Percentiles rank a stretch among this genome's conserved stretches.
phyloP scores from a whole-genome alignment of 2,113 vertebrate species.

The Neodontobutis hainanensis region DNA sequence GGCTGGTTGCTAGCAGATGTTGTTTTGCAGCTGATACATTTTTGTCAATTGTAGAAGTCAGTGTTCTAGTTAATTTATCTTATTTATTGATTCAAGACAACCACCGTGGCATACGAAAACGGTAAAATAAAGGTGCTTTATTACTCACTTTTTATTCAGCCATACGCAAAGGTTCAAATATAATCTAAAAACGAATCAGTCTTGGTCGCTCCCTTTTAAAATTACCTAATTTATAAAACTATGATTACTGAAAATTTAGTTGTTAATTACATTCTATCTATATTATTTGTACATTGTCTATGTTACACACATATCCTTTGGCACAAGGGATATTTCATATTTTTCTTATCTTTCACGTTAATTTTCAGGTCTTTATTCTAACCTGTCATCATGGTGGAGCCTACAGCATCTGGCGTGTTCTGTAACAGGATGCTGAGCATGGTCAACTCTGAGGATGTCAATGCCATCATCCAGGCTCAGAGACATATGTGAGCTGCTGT shows the following conservation, averaged over 20 bases:
- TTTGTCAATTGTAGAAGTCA: neutral
- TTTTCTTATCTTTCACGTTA: neutral
- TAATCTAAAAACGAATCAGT: too few relatives aligned
- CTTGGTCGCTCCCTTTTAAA: too few relatives aligned
- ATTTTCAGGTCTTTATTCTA: conserved; percentile 18
- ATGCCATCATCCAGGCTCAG: conserved; percentile 96
- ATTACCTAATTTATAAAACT: too few relatives aligned
- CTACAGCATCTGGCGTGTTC: conserved; percentile 89
- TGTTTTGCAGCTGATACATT: neutral
- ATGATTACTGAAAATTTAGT: too few relatives aligned
- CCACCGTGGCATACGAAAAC: neutral
- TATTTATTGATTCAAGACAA: neutral
- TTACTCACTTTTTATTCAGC: neutral
- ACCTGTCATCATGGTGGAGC: conserved; percentile 80
- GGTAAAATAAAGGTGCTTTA: neutral
- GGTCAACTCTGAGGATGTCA: conserved; percentile 95
- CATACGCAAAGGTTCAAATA: neutral
- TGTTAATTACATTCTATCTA: too few relatives aligned
- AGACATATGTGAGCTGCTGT: conserved; percentile 90
- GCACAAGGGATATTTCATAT: too few relatives aligned
- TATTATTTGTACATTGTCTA: too few relatives aligned
- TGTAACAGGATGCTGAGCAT: conserved; percentile 94
- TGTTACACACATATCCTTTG: too few relatives aligned
- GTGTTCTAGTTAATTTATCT: neutral
- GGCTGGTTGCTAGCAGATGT: conserved; percentile 1